These are phyloP conservation scores for Linepithema humile DNA, from an alignment of 1,140 invertebrate genomes.

Conservation along the genomic window DNA sequence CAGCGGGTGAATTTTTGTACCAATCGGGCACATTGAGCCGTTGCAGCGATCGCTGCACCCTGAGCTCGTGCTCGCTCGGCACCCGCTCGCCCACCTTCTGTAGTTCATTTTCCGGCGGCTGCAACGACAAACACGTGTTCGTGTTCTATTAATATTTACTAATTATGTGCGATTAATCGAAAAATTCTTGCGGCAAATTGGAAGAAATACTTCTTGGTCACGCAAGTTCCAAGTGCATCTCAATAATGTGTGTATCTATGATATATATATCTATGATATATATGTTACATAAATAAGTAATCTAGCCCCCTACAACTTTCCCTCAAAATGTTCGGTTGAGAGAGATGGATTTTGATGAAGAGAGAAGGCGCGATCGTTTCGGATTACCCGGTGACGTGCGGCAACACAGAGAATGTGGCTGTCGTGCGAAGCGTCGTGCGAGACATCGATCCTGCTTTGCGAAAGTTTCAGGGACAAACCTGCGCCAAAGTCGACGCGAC, in stretches of 20 bases:
- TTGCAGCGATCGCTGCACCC: constrained; percentile 95
- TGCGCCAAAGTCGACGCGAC: constrained; percentile 26
- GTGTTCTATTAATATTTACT: not conserved
- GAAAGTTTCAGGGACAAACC: constrained; percentile 52
- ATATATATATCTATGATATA: not conserved
- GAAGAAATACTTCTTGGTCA: not conserved
- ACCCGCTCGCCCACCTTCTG: constrained; percentile 91
- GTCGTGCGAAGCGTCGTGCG: constrained; percentile 42
- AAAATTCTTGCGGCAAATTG: not conserved
- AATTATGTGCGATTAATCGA: not conserved
- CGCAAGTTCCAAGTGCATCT: not conserved
- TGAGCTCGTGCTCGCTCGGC: constrained; percentile 95
- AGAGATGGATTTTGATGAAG: not conserved
- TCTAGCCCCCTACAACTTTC: not conserved
- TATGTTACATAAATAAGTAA: constrained; percentile 1
- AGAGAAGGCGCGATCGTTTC: not conserved
- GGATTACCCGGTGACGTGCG: constrained; percentile 4
- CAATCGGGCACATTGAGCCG: constrained; percentile 97
- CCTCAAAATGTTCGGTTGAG: not conserved
- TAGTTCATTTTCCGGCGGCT: constrained; percentile 97
- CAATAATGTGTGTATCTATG: not conserved
- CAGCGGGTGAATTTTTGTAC: constrained; percentile 93
- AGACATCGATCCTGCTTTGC: constrained; percentile 32
- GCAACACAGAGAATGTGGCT: not conserved
- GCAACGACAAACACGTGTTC: constrained; percentile 76